Base-by-base conservation (phyloP, 2,888 invertebrate genomes). In the Dynastes maya region DNA sequence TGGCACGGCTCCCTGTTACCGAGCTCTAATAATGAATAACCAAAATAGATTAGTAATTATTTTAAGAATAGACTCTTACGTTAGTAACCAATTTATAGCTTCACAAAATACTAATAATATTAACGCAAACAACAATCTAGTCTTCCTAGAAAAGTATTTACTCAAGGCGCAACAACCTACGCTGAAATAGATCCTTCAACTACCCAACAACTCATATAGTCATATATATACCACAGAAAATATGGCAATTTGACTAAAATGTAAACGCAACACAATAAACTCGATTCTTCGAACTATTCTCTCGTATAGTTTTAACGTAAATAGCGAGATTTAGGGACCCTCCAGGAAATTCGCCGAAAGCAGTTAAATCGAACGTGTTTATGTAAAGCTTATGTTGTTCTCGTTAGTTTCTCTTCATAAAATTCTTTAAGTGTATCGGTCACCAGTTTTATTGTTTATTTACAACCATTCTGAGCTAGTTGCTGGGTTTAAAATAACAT, bases 361-460 rank as follows among this genome's bases (percentile, higher is more conserved):
- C 55, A 58, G 55, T 58, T 58, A 58, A 58, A 22, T 16, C 55
- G 55, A 22, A 8, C 55, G 22, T 58, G 22, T 58, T 22, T 58
- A 58, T 58, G 55, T 51, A n/a, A 68, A 68, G 40, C 51, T 27
- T 29, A n/a, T 55, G 55, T 68, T 29, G 49, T 68, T 27, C 49
- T 68, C 49, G 68, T 68, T 68, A 68, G 68, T 68, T 68, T 11
- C 68, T 29, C 51, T 40, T 51, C 68, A 51, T 68, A 68, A 68
- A 68, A 51, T 49, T n/a, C 68, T 51, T 49, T 32, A 51, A 49
- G 49, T 53, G n/a, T 51, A 51, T 51, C 68, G 68, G 68, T 68
- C 51, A 68, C 68, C 40, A 51, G 29, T 68, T 68, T 68, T 68
- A 68, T 49, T 68, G 68, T 68, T 53, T 29, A 68, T 68, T 68